Evolutionary conservation across 2,888 invertebrate genomes (phyloP).

Genomic region (Melanotus villosus): DNA sequence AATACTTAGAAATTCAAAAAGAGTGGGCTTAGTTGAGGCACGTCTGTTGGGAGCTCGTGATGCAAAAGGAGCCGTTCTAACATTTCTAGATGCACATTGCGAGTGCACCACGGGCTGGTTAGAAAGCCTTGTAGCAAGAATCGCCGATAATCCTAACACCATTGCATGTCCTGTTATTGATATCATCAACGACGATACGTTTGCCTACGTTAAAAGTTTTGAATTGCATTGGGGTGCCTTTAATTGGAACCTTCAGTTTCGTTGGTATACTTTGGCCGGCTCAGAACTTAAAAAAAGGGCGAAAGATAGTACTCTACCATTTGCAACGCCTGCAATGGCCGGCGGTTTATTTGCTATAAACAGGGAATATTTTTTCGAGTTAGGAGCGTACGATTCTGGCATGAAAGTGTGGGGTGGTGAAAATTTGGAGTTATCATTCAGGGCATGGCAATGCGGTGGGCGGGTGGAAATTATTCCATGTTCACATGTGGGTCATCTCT

Average conservation of each 20-base stretch:
- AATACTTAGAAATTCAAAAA: constrained; percentile 75
- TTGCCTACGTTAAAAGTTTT: constrained; percentile 94
- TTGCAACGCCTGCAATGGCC: constrained; percentile 92
- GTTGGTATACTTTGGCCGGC: constrained; percentile 83
- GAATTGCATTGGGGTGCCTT: constrained; percentile 99
- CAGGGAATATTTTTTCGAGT: constrained; percentile 86
- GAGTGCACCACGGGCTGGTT: constrained; percentile 87
- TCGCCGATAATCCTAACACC: constrained; percentile 73
- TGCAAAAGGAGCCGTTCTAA: constrained; percentile 83
- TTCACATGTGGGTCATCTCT: constrained; percentile 94
- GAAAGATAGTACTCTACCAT: constrained; percentile 77
- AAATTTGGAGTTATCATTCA: constrained; percentile 95
- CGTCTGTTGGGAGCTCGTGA: constrained; percentile 82
- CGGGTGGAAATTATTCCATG: constrained; percentile 92
- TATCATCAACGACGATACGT: constrained; percentile 95
- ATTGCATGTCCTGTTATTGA: constrained; percentile 91
- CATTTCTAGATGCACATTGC: constrained; percentile 95
- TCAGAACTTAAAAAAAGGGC: constrained; percentile 75
- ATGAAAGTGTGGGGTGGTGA: constrained; percentile 98
- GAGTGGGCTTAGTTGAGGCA: constrained; percentile 87
- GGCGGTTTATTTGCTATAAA: constrained; percentile 95
- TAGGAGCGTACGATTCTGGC: constrained; percentile 82
- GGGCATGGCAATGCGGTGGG: constrained; percentile 97
- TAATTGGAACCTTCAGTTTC: constrained; percentile 96
- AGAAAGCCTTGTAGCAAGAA: constrained; percentile 72